Conservation (phyloP, 2,888 invertebrate genomes). For the Rhaphigaster nebulosa region DNA sequence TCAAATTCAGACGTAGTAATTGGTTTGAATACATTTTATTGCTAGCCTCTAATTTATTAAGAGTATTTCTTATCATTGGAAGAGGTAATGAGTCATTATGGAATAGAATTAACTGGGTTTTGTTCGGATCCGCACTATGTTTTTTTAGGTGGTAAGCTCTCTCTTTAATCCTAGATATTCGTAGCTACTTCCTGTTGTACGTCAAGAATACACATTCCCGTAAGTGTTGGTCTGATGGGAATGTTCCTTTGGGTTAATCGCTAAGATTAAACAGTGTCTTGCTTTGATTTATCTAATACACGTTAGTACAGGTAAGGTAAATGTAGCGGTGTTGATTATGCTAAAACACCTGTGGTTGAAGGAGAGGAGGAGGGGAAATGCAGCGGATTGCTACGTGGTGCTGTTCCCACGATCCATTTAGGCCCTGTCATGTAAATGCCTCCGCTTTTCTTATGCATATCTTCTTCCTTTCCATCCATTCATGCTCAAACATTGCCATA, state of each 20-base stretch:
- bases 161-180: neutral
- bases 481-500: neutral
- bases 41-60: too few species aligned
- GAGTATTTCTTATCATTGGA: too few species aligned
- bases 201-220: neutral
- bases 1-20: too few species aligned
- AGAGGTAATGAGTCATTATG: too few species aligned
- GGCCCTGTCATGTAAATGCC: conserved; percentile 28
- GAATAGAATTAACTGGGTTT: too few species aligned
- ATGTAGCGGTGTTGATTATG: neutral
- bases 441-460: conserved; percentile 32
- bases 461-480: neutral
- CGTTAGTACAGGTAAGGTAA: neutral
- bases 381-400: neutral
- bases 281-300: neutral
- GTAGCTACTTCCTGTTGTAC: neutral
- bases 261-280: neutral
- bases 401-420: conserved; percentile 19
- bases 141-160: too few species aligned
- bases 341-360: neutral
- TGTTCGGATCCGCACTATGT: too few species aligned
- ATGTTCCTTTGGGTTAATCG: neutral
- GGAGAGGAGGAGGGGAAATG: neutral
- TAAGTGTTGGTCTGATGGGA: neutral
- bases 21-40: too few species aligned